A percentile compares a stretch with the other conserved stretches of the same genome.
These are phyloP conservation scores for Sceloporus undulatus DNA, from an alignment of 2,113 vertebrate species.

Conservation along the genomic window DNA sequence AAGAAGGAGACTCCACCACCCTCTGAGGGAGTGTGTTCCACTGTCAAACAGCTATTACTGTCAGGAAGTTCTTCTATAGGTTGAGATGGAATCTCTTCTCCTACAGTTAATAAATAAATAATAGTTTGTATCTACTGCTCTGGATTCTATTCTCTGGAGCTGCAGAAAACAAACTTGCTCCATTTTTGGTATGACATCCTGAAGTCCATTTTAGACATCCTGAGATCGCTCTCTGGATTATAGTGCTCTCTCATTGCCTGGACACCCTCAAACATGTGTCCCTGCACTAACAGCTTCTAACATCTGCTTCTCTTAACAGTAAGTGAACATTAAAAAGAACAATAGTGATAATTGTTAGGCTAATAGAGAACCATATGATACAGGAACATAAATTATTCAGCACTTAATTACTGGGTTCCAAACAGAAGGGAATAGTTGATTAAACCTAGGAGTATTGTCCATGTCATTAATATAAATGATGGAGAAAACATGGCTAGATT, in stretches of 20 bases:
- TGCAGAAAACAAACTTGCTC: no score
- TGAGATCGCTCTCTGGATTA: background rate
- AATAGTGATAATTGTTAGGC: constrained; percentile 20
- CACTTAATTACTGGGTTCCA: background rate
- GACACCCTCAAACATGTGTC: background rate
- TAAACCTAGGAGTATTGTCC: constrained; percentile 1
- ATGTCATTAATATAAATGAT: background rate
- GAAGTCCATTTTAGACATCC: background rate
- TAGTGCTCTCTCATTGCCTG: background rate
- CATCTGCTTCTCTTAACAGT: constrained; percentile 7
- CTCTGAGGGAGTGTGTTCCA: no score
- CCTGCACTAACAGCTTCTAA: background rate
- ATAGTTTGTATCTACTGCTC: no score
- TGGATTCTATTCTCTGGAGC: background rate
- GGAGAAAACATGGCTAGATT: background rate
- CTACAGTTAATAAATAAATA: no score
- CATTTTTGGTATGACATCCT: no score
- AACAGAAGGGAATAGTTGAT: background rate
- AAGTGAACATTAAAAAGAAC: background rate
- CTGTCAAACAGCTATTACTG: no score
- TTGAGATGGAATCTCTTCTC: no score
- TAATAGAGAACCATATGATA: constrained; percentile 27
- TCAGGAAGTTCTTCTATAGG: no score
- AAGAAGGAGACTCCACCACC: no score
- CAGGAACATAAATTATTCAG: constrained; percentile 24